Conservation (phyloP, 2,797 vertebrate species). For the Artibeus jamaicensis region DNA sequence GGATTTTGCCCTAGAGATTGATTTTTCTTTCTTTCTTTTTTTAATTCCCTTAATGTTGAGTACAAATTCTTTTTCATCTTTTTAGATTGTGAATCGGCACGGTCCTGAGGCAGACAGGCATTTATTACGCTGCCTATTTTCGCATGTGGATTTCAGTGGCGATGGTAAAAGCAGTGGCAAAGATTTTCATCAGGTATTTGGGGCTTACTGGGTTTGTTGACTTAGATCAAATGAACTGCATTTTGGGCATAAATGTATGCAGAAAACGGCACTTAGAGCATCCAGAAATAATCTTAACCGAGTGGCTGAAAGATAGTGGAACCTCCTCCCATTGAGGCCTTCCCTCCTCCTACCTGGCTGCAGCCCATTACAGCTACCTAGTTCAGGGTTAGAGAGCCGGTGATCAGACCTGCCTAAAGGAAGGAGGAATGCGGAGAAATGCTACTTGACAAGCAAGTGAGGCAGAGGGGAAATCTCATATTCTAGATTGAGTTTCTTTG, state of each 20-base stretch:
- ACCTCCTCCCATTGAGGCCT: background rate
- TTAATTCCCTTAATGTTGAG: background rate
- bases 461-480: background rate
- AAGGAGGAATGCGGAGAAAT: background rate
- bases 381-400: constrained; percentile 2
- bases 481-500: background rate
- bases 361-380: background rate
- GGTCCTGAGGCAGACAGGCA: constrained; percentile 99
- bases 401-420: background rate
- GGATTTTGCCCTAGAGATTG: background rate
- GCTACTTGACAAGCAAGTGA: background rate
- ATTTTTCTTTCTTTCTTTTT: background rate
- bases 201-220: constrained; percentile 14
- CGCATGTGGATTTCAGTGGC: constrained; percentile 99
- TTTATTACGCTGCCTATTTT: constrained; percentile 99
- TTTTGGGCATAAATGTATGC: background rate
- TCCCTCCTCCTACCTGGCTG: background rate
- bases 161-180: constrained; percentile 99
- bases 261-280: background rate
- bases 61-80: constrained; percentile 45
- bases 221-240: background rate
- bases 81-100: constrained; percentile 99
- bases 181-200: constrained; percentile 99
- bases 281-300: constrained; percentile 11
- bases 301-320: background rate